Percentiles rank a stretch among this genome's conserved stretches.
phyloP scores from a whole-genome alignment of 2,797 vertebrate species.

The Buphagus erythrorhynchus region DNA sequence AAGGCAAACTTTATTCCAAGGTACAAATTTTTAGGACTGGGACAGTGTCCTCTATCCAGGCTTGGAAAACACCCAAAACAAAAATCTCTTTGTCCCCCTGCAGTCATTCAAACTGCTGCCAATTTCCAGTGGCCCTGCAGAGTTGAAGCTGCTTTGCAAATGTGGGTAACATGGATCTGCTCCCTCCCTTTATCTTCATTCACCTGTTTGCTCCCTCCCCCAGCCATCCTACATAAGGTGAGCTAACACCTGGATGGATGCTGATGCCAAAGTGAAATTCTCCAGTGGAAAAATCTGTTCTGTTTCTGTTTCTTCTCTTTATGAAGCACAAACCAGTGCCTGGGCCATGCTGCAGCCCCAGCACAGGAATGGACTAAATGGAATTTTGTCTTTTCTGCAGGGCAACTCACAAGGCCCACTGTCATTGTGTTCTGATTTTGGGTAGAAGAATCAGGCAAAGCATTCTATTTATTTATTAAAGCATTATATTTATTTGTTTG shows the following conservation, averaged over 20 bases:
- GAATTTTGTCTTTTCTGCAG: not conserved
- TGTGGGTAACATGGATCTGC: accelerated
- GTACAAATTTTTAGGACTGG: not conserved
- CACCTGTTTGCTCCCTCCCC: not conserved
- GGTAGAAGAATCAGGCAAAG: not conserved
- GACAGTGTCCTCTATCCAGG: not conserved
- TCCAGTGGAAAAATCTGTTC: not conserved
- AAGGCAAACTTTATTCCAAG: not conserved
- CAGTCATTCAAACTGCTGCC: not conserved
- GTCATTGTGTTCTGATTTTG: not conserved
- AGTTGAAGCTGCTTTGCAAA: not conserved
- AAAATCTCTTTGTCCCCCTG: not conserved
- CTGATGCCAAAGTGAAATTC: not conserved
- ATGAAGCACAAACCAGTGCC: not conserved
- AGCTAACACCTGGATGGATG: not conserved
- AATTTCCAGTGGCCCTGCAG: not conserved
- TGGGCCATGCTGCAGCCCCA: not conserved
- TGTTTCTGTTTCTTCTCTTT: not conserved
- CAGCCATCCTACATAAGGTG: not conserved
- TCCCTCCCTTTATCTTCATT: not conserved
- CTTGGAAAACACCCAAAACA: not conserved
- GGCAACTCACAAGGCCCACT: not conserved
- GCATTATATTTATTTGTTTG: slow-evolving; percentile 46
- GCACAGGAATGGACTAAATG: not conserved
- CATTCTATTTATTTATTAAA: not conserved